Evolutionary conservation across 2,888 invertebrate genomes (phyloP).

Genomic region (Lycophotia porphyrea): DNA sequence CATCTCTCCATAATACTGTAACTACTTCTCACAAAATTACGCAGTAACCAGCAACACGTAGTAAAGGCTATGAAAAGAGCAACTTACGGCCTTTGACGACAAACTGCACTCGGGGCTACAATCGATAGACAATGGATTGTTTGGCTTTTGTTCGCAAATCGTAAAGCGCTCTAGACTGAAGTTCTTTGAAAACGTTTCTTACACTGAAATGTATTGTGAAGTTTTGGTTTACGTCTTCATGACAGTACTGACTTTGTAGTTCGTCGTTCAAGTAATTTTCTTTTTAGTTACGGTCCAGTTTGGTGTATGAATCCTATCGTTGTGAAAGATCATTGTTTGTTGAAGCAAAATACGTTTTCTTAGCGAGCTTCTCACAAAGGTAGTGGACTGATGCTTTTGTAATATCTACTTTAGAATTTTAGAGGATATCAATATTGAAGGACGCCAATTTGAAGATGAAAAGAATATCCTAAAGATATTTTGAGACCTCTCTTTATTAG

Average conservation of each 20-base stretch:
- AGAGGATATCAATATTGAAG: slow-evolving; percentile 29
- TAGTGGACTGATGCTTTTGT: slow-evolving; percentile 31
- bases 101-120: slow-evolving; percentile 85
- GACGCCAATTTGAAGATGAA: not conserved
- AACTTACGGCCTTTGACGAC: slow-evolving; percentile 85
- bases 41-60: slow-evolving; percentile 71
- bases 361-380: slow-evolving; percentile 18
- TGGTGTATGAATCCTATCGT: slow-evolving; percentile 61
- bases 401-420: slow-evolving; percentile 24
- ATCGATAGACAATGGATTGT: slow-evolving; percentile 88
- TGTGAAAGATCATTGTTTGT: slow-evolving; percentile 56
- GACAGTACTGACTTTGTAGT: slow-evolving; percentile 69
- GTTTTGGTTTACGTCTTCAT: slow-evolving; percentile 75
- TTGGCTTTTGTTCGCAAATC: slow-evolving; percentile 86
- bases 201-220: slow-evolving; percentile 78
- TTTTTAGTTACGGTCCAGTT: slow-evolving; percentile 62
- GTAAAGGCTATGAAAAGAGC: slow-evolving; percentile 76
- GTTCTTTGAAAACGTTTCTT: slow-evolving; percentile 81
- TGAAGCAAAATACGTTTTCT: slow-evolving; percentile 54
- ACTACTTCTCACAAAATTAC: slow-evolving; percentile 55
- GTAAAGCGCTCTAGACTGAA: slow-evolving; percentile 80
- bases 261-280: slow-evolving; percentile 68
- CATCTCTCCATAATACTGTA: slow-evolving; percentile 38
- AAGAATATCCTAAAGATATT: not conserved
- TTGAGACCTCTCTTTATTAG: not conserved